Conservation (phyloP, 37 sponge, comb jelly and placozoan genomes). For the Geodia barretti region DNA sequence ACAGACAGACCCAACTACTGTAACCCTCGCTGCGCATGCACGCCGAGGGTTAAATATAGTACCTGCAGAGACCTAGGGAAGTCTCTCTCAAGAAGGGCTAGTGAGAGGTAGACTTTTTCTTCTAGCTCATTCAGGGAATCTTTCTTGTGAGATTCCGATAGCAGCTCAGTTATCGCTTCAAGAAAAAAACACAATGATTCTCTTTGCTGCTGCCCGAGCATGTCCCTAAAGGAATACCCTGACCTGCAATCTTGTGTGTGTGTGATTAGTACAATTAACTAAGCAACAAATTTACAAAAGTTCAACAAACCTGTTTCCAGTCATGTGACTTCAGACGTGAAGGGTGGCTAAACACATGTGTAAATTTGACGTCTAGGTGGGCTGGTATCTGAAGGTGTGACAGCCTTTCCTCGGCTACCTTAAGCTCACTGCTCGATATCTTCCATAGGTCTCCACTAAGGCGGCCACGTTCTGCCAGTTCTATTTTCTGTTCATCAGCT, state of each 20-base stretch:
- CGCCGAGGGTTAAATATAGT: too few relatives aligned
- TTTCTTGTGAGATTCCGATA: neutral
- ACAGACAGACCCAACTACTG: too few relatives aligned
- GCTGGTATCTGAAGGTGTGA: neutral
- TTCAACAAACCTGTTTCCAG: constrained; percentile 27
- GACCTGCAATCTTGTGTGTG: too few relatives aligned
- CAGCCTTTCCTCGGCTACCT: neutral
- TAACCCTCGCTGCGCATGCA: too few relatives aligned
- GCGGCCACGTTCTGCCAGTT: neutral
- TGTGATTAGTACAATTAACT: too few relatives aligned
- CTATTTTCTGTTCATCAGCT: neutral
- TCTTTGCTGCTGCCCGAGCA: constrained; percentile 3
- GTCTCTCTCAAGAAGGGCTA: constrained; percentile 9
- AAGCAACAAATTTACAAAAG: neutral
- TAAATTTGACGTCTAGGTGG: neutral
- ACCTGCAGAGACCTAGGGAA: constrained; percentile 7
- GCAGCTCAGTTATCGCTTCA: neutral
- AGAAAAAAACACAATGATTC: neutral
- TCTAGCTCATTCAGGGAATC: neutral
- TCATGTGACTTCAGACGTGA: constrained; percentile 34
- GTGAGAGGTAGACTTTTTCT: neutral
- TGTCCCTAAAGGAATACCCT: constrained; percentile 4
- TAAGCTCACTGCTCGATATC: neutral
- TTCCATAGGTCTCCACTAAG: neutral
- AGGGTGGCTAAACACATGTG: neutral